Base-by-base conservation (phyloP, 2,888 invertebrate genomes). In the Mystacides longicornis region DNA sequence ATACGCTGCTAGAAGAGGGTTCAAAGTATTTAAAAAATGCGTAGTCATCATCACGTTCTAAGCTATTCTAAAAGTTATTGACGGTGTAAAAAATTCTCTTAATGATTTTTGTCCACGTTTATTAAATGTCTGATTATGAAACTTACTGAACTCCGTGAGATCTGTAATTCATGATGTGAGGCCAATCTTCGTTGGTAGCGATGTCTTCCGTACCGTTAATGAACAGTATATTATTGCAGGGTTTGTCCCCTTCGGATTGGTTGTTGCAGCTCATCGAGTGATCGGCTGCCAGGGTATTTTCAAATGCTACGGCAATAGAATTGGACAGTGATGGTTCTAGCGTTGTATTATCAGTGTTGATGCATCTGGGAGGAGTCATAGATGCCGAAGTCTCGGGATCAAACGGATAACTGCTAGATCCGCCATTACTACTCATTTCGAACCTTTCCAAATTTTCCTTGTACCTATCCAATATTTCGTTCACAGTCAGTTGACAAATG, bases 81-180 rank as follows among this genome's bases (percentile, higher is more conserved):
- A n/a, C n/a, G n/a, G n/a, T n/a, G n/a, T n/a, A n/a, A n/a, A n/a
- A n/a, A n/a, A n/a, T n/a, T n/a, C n/a, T n/a, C n/a, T n/a, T n/a
- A n/a, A n/a, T n/a, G n/a, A n/a, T n/a, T n/a, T n/a, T n/a, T n/a
- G n/a, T n/a, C n/a, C n/a, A n/a, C n/a, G n/a, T n/a, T n/a, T n/a
- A n/a, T n/a, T n/a, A n/a, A n/a, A n/a, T n/a, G n/a, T n/a, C n/a
- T n/a, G n/a, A n/a, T n/a, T n/a, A n/a, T n/a, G n/a, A n/a, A n/a
- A 81, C 82, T 81, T 71, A 89, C 88, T 86, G 80, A 57, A 89
- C 76, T 66, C 87, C 89, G 72, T 85, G 81, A 66, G 80, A 79
- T 67, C 82, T 80, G 62, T 81, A 81, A 58, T 80, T 74, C 52
- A 82, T 68, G 18, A 82, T 69, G 50, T 82, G 75, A 2, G 86